phyloP scores from a whole-genome alignment of 2,113 vertebrate species.

The Balaeniceps rex region DNA sequence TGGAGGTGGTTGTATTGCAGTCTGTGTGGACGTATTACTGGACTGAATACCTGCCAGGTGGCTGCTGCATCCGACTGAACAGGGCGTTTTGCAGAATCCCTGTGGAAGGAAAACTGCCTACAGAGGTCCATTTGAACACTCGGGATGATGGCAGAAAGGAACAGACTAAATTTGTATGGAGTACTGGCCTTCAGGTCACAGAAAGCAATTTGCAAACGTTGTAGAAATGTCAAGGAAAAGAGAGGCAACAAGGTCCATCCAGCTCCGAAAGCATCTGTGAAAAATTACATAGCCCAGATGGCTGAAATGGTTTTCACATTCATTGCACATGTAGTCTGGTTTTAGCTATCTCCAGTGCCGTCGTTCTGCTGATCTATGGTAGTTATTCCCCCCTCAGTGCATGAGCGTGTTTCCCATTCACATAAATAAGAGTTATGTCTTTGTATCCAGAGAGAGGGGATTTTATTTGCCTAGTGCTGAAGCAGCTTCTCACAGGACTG shows the following conservation, averaged over 20 bases:
- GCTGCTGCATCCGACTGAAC: background rate
- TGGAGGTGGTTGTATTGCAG: background rate
- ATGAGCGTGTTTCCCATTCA: slow-evolving; percentile 37
- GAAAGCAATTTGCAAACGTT: background rate
- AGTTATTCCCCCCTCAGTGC: slow-evolving; percentile 18
- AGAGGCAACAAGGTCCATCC: background rate
- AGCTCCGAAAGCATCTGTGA: background rate
- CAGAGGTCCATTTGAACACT: background rate
- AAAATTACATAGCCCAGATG: slow-evolving; percentile 30
- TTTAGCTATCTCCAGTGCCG: slow-evolving; percentile 40
- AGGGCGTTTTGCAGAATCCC: background rate
- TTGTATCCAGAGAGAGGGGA: background rate
- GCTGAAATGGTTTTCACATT: slow-evolving; percentile 44
- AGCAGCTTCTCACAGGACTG: slow-evolving; percentile 2
- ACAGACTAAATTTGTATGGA: background rate
- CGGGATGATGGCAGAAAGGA: background rate
- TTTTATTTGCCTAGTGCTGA: background rate
- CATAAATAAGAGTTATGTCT: slow-evolving; percentile 43
- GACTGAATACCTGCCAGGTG: background rate
- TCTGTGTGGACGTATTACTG: background rate
- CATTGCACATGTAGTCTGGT: slow-evolving; percentile 33
- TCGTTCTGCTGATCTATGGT: slow-evolving; percentile 35
- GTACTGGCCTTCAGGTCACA: background rate
- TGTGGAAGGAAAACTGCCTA: background rate
- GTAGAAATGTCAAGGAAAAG: background rate